Conservation (phyloP, 2,797 vertebrate species). For the Dromococcyx pavoninus region DNA sequence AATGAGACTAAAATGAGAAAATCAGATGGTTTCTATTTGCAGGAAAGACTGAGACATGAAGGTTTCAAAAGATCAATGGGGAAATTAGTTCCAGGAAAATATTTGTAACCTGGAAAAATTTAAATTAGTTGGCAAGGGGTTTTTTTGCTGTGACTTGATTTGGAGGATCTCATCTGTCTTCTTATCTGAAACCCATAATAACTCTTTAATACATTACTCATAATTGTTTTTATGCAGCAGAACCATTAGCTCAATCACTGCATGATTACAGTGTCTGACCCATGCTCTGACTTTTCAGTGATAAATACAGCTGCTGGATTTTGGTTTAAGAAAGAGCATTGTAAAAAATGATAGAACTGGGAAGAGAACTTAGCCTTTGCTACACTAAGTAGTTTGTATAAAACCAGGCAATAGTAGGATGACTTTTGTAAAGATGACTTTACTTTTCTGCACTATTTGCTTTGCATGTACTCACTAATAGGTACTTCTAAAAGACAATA, state of each 20-base stretch:
- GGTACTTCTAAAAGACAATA: not conserved
- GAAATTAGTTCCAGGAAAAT: not conserved
- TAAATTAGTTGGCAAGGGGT: not conserved
- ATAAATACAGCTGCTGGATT: constrained; percentile 31
- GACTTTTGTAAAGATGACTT: not conserved
- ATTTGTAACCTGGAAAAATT: not conserved
- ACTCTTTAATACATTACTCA: not conserved
- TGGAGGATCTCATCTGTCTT: not conserved
- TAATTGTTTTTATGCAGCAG: not conserved
- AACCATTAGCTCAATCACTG: constrained; percentile 13
- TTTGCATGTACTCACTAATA: not conserved
- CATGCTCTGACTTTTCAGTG: not conserved
- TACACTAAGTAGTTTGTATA: not conserved
- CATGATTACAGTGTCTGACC: not conserved
- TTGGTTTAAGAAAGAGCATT: not conserved
- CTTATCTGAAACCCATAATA: not conserved
- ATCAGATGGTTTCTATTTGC: not conserved
- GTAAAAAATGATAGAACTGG: not conserved
- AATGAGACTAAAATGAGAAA: not conserved
- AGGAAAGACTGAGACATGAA: not conserved
- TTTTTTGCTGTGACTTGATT: constrained; percentile 4
- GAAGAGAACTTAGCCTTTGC: not conserved
- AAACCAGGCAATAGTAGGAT: not conserved
- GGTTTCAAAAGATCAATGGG: not conserved
- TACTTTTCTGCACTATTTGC: not conserved